phyloP scores from a whole-genome alignment of 2,888 invertebrate genomes.

The Patella caerulea region DNA sequence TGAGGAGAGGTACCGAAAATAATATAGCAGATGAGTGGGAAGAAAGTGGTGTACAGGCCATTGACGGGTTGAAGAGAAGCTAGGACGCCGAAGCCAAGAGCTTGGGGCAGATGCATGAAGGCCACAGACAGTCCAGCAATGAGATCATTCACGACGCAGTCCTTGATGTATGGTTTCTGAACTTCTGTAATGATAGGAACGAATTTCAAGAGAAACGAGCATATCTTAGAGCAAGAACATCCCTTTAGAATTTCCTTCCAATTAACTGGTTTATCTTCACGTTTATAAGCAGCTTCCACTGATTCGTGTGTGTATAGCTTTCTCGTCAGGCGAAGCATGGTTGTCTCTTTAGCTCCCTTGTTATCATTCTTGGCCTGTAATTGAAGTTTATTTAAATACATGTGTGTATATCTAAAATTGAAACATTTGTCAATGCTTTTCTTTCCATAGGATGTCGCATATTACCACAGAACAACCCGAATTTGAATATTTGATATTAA shows the following conservation, averaged over 20 bases:
- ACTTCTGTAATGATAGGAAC: constrained; percentile 19
- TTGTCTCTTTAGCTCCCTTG: background rate
- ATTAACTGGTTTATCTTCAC: background rate
- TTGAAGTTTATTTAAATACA: too few relatives aligned
- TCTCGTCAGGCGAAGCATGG: background rate
- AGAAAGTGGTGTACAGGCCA: constrained; percentile 61
- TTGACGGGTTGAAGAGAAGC: constrained; percentile 53
- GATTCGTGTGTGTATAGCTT: background rate
- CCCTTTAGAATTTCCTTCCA: background rate
- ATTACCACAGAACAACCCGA: too few relatives aligned
- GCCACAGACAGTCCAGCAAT: constrained; percentile 62
- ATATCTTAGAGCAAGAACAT: background rate
- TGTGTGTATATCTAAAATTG: too few relatives aligned
- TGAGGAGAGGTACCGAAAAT: constrained; percentile 60
- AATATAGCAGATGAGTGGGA: constrained; percentile 56
- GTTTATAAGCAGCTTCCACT: background rate
- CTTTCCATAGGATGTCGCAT: too few relatives aligned
- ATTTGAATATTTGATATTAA: too few relatives aligned
- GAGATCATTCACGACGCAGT: constrained; percentile 47
- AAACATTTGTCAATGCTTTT: too few relatives aligned
- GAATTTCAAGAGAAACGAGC: constrained; percentile 13
- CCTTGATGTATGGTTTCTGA: constrained; percentile 14
- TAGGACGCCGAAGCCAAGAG: constrained; percentile 61
- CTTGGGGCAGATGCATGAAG: constrained; percentile 66
- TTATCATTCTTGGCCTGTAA: background rate